These are phyloP conservation scores for Gryllus longicercus DNA, from an alignment of 2,888 invertebrate genomes.

Conservation along the genomic window DNA sequence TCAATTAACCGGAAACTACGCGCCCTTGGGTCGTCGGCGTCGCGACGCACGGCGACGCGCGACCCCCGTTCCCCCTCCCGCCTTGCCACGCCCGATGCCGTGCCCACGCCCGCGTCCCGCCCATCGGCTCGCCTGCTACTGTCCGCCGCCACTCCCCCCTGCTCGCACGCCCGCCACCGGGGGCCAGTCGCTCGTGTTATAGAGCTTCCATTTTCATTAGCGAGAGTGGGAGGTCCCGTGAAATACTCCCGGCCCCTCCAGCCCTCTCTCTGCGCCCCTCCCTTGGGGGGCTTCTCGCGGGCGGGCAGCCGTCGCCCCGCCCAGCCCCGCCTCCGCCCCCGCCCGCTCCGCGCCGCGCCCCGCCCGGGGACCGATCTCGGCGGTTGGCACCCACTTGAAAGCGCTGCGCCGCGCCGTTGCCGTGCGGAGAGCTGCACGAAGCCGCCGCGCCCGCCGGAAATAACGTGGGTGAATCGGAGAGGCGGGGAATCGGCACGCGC, in stretches of 20 bases:
- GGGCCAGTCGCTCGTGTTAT: not conserved
- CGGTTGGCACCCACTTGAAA: not conserved
- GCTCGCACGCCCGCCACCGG: not conserved
- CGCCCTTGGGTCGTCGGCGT: not conserved
- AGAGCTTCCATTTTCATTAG: constrained; percentile 17
- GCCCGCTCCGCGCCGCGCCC: not conserved
- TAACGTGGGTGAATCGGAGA: not conserved
- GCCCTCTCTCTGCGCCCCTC: not conserved
- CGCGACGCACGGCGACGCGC: not conserved
- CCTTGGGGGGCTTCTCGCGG: not conserved
- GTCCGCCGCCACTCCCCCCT: not conserved
- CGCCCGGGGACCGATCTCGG: not conserved
- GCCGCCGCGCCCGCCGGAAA: not conserved
- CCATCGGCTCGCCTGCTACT: no score
- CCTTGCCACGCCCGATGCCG: not conserved
- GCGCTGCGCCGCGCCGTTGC: not conserved
- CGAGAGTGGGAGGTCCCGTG: not conserved
- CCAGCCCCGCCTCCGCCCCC: not conserved
- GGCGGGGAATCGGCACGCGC: not conserved
- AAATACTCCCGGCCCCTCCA: not conserved
- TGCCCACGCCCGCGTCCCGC: no score
- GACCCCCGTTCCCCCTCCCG: not conserved
- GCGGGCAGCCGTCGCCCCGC: not conserved
- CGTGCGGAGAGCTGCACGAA: not conserved
- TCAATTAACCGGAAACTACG: constrained; percentile 6